Evolutionary conservation across 2,113 vertebrate genomes (phyloP).

Genomic region (Ailuropoda melanoleuca): DNA sequence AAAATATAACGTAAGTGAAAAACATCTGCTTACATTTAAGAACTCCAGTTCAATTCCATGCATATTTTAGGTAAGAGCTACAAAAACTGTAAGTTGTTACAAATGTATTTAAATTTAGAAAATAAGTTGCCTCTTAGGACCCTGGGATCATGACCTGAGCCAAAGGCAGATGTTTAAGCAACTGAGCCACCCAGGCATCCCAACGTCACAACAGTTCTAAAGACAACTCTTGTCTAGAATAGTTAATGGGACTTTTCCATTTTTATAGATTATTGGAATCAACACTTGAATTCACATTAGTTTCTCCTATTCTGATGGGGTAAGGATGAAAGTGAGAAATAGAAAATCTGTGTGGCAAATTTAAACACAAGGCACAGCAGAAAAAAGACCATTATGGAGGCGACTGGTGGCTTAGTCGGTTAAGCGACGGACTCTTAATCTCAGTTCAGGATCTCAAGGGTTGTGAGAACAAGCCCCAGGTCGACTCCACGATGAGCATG

Average conservation of each 20-base stretch:
- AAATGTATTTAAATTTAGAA: conserved; percentile 31
- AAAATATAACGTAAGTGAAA: not conserved
- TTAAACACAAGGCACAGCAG: not conserved
- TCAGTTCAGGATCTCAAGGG: not conserved
- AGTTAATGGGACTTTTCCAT: not conserved
- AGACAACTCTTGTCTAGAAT: not conserved
- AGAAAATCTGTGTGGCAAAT: not conserved
- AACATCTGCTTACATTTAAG: not conserved
- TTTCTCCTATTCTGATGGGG: not conserved
- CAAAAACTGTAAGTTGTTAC: not conserved
- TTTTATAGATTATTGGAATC: not conserved
- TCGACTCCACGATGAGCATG: not conserved
- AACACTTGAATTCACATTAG: not conserved
- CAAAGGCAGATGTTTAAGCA: too few species aligned
- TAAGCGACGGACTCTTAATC: not conserved
- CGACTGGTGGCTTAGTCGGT: not conserved
- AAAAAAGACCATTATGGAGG: not conserved
- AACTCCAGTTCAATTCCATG: not conserved
- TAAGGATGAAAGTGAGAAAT: not conserved
- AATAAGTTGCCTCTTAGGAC: not conserved
- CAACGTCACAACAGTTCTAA: not conserved
- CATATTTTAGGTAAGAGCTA: not conserved
- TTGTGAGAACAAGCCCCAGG: not conserved
- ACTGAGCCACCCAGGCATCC: too few species aligned
- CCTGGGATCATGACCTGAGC: too few species aligned